phyloP scores from a whole-genome alignment of 2,888 invertebrate species.

The Thecocarcelia acutangulata region DNA sequence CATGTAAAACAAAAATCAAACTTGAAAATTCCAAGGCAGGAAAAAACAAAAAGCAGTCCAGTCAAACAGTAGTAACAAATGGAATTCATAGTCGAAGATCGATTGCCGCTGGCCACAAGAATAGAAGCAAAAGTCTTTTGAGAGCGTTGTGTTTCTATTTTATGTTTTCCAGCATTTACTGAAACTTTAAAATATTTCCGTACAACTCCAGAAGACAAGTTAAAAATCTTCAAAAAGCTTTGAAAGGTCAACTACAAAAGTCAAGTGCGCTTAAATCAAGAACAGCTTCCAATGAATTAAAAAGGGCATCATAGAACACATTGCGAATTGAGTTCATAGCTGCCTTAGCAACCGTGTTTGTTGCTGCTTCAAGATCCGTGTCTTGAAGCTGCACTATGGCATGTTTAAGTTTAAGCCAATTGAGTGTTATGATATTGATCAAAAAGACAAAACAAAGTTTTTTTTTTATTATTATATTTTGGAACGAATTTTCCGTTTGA shows the following conservation, averaged over 20 bases:
- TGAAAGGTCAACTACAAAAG: conserved; percentile 64
- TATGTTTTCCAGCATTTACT: conserved; percentile 33
- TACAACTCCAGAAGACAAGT: conserved; percentile 46
- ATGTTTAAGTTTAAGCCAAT: conserved; percentile 63
- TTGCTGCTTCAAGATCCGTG: conserved; percentile 26
- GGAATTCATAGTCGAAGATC: conserved; percentile 59
- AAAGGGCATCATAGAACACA: conserved; percentile 58
- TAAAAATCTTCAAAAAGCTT: conserved; percentile 59
- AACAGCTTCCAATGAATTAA: conserved; percentile 68
- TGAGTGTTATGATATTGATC: conserved; percentile 67
- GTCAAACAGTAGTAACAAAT: conserved; percentile 65
- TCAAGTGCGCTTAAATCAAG: conserved; percentile 69
- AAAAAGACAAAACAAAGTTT: not conserved
- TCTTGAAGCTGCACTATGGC: conserved; percentile 35
- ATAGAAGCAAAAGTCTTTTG: conserved; percentile 17
- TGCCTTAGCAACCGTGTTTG: not conserved
- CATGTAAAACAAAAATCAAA: conserved; percentile 78
- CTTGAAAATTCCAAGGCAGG: conserved; percentile 61
- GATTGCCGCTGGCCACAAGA: conserved; percentile 59
- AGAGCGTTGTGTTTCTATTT: conserved; percentile 20
- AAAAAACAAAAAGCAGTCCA: conserved; percentile 30
- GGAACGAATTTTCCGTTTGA: conserved; percentile 29
- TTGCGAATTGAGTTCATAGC: conserved; percentile 14
- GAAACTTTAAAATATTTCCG: conserved; percentile 51
- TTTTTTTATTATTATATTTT: conserved; percentile 39